Base-by-base conservation (phyloP, 2,797 vertebrate species). In the Pelodytes ibericus region DNA sequence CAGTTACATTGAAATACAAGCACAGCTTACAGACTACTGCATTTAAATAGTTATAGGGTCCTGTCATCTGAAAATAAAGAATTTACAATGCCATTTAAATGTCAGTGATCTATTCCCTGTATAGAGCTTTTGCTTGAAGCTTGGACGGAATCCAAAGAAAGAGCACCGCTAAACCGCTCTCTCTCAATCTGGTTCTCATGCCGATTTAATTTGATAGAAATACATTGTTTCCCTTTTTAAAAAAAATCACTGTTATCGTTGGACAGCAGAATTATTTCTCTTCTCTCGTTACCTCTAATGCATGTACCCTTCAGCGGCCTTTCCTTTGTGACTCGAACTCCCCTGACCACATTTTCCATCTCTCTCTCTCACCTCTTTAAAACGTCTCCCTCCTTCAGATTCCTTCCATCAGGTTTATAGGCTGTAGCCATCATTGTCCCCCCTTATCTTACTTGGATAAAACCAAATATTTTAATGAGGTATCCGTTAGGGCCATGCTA, bases 81-180 rank as follows among this genome's bases (percentile, higher is more conserved):
- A 79, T 79, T 79, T 79, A 74, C 71, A 74, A 74, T 68, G 71
- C 77, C 77, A 79, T 79, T 79, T 79, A 73, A 79, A 79, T 69
- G 77, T 79, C 71, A 74, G 60, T 74, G 77, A 79, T 79, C 57
- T 79, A 63, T 79, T 74, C 64, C 63, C 71, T 74, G 57, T 63
- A 26, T n/a, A 47, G 64, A 41, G 30, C 63, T 78, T n/a, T 68
- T 53, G 63, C 70, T 49, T n/a, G n/a, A 63, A 20, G 39, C 64
- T 79, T 79, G 71, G 77, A 73, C 44, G 25, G 6, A 15, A n/a
- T 61, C 77, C 77, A 79, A 49, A 30, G 33, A 30, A 41, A 63
- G 56, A 69, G 58, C 3, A 63, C 58, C 10, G 31, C 26, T 44
- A 41, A 77, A 51, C 61, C n/a, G 59, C 51, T 60, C 22, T 63